Conservation (phyloP, 2,113 vertebrate species). For the Halcyon senegalensis region DNA sequence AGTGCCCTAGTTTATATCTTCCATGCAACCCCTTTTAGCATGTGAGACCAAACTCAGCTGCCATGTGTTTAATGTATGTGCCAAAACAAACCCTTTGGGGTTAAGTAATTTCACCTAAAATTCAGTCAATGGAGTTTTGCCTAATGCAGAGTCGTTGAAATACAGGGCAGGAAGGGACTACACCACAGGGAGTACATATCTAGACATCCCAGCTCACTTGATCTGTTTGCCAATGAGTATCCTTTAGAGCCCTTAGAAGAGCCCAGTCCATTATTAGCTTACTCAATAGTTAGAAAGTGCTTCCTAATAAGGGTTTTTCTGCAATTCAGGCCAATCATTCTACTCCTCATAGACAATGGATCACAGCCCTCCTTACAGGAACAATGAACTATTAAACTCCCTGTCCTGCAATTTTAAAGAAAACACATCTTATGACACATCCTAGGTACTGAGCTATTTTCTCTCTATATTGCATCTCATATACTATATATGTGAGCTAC, state of each 20-base stretch:
- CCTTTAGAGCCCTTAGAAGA: background rate
- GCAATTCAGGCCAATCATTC: background rate
- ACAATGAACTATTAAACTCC: background rate
- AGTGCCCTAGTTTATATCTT: background rate
- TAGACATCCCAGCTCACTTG: background rate
- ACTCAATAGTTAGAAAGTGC: background rate
- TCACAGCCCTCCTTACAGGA: background rate
- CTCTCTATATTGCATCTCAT: background rate
- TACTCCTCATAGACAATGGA: background rate
- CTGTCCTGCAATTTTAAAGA: background rate
- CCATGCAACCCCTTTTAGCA: background rate
- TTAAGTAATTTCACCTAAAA: background rate
- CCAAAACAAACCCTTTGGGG: background rate
- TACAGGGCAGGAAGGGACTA: background rate
- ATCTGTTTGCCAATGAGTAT: background rate
- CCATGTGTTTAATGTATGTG: background rate
- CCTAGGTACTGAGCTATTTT: background rate
- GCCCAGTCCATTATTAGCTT: background rate
- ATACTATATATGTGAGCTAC: background rate
- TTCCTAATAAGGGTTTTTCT: background rate
- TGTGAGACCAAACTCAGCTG: background rate
- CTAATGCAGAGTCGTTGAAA: background rate
- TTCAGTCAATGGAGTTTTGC: background rate
- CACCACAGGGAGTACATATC: background rate
- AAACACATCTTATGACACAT: background rate